Base-by-base conservation (phyloP, 2,113 vertebrate genomes). In the Nothoprocta perdicaria region DNA sequence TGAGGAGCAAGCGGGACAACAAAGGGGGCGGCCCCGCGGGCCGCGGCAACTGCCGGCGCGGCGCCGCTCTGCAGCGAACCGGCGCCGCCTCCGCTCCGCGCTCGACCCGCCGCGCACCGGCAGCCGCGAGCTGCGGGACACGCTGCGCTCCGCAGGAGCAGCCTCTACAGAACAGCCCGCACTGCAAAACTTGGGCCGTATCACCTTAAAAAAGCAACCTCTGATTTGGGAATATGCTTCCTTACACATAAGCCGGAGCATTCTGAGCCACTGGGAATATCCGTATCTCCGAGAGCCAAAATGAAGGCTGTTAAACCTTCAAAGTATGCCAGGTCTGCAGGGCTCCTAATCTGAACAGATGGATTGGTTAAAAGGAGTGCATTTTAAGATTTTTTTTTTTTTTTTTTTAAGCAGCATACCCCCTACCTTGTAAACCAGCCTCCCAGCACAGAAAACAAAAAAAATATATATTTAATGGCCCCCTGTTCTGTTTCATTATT, bases 401-500 rank as follows among this genome's bases (percentile, higher is more conserved):
- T 52, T 61, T 77, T 77, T 41, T 60, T 77, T 50, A 53, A 71
- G 40, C 45, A 79, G 76, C 75, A 80, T 96, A 94, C 96, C 94
- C 93, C 97, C 97, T 96, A 95, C 96, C 84, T 94, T 69, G 89
- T 96, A 96, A 97, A 96, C 93, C 97, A 96, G 95, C 90, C 97
- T 97, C 87, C 92, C 75, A 97, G 96, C 94, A 87, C 35, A 93
- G 90, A 97, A 97, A 97, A 97, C 95, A 97, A 96, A 97, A 96
- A 96, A 96, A 96, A 97, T 95, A 55, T 65, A 41, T 86, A 95
- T 97, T 97, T 97, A 98, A 97, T 95, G 94, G 85, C 87, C 87
- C 88, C 97, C 96, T 96, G 96, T 97, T 97, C 89, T 90, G 57
- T 97, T 98, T 96, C 96, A 97, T 98, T 97, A 98, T 98, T 97